Evolutionary conservation across 2,113 vertebrate species (phyloP).

Genomic region (Malurus melanocephalus): DNA sequence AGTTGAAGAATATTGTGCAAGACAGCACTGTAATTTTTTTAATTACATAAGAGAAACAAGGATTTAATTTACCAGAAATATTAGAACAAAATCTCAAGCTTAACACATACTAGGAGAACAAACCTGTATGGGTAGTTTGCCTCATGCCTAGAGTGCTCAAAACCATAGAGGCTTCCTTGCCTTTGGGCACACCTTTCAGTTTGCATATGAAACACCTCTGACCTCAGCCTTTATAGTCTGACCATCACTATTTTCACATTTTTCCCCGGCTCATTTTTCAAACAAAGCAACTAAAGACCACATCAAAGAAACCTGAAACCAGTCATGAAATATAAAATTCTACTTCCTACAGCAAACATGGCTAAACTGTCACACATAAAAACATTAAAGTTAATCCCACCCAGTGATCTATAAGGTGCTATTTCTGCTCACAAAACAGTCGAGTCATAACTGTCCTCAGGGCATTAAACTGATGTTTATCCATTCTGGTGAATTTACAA

Average conservation of each 20-base stretch:
- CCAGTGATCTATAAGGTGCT: neutral
- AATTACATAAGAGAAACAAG: neutral
- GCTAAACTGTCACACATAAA: conserved; percentile 1
- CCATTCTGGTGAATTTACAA: neutral
- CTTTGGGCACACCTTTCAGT: neutral
- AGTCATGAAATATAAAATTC: neutral
- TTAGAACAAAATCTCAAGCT: neutral
- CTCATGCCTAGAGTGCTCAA: neutral
- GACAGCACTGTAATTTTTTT: neutral
- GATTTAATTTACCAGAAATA: neutral
- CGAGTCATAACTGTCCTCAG: neutral
- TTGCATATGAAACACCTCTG: neutral
- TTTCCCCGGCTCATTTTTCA: neutral
- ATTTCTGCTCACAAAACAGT: neutral
- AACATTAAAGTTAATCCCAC: neutral
- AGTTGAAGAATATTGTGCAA: neutral
- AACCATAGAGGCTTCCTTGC: neutral
- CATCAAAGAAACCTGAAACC: neutral
- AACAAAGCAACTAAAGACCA: neutral
- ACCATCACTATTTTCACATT: neutral
- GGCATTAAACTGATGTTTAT: neutral
- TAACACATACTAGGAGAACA: neutral
- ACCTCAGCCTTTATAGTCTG: neutral
- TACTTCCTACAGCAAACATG: neutral
- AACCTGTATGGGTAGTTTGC: neutral